Conservation (phyloP, 2,797 vertebrate genomes). For the Darevskia mixta region DNA sequence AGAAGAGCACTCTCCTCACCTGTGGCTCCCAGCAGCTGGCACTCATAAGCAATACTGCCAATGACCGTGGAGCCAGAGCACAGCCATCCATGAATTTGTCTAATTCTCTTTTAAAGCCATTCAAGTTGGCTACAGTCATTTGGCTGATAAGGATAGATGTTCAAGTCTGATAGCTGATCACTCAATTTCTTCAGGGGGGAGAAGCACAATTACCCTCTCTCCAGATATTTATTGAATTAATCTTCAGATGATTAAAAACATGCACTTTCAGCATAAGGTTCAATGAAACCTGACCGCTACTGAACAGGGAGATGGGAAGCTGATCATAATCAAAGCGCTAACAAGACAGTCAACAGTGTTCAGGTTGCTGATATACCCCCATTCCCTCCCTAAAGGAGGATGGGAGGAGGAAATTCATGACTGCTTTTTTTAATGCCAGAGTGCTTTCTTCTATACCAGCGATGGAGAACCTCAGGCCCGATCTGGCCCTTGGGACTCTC, state of each 20-base stretch:
- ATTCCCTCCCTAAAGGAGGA: background rate
- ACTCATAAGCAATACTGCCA: too few species aligned
- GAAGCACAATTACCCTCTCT: conserved; percentile 62
- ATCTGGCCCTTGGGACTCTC: too few species aligned
- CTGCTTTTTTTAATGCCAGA: too few species aligned
- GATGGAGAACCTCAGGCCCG: too few species aligned
- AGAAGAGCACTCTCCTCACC: too few species aligned
- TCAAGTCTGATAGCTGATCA: conserved; percentile 8
- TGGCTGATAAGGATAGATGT: background rate
- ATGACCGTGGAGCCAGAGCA: too few species aligned
- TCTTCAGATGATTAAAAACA: conserved; percentile 64
- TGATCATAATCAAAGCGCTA: conserved; percentile 11
- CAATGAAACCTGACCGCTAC: conserved; percentile 30
- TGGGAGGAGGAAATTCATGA: background rate
- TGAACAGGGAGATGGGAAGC: conserved; percentile 28
- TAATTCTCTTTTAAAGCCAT: too few species aligned
- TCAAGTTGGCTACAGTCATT: background rate
- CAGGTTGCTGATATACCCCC: background rate
- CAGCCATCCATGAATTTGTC: too few species aligned
- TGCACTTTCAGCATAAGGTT: conserved; percentile 50
- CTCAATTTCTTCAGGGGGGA: conserved; percentile 59
- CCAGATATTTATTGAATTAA: conserved; percentile 65
- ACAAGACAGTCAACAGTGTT: background rate
- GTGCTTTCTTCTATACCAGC: too few species aligned
- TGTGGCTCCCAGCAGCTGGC: too few species aligned